A percentile compares a stretch with the other conserved stretches of the same genome.
Evolutionary conservation across 2,888 invertebrate genomes (phyloP).

Genomic region (Diarsia dahlii): DNA sequence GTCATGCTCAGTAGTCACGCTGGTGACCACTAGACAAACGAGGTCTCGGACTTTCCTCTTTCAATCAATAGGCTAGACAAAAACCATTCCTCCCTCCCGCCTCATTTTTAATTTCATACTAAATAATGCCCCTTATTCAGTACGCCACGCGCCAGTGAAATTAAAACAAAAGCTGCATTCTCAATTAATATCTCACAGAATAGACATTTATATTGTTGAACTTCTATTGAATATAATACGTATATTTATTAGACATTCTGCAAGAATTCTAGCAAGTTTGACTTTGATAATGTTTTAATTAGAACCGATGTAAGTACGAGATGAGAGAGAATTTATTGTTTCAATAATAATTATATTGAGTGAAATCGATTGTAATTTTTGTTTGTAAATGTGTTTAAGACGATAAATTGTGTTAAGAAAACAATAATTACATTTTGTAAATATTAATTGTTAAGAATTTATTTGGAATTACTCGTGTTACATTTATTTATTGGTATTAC

Average conservation of each 20-base stretch:
- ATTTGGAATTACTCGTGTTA: background rate
- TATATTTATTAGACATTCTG: constrained; percentile 16
- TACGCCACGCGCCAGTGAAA: background rate
- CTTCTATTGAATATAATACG: constrained; percentile 3
- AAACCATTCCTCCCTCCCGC: too few species aligned
- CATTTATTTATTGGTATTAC: background rate
- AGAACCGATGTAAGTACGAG: constrained; percentile 22
- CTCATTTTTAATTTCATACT: constrained; percentile 2
- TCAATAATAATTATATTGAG: constrained; percentile 9
- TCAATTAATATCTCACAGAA: constrained; percentile 21
- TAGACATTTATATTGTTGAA: constrained; percentile 7
- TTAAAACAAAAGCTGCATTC: constrained; percentile 35
- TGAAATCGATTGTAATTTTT: constrained; percentile 17
- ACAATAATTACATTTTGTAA: background rate
- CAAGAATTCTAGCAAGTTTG: background rate
- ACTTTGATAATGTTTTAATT: constrained; percentile 50
- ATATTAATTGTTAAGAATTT: background rate
- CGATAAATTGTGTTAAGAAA: background rate
- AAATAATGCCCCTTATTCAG: constrained; percentile 12
- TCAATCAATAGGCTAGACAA: too few species aligned
- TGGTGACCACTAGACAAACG: too few species aligned
- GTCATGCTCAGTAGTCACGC: too few species aligned
- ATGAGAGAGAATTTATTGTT: constrained; percentile 27
- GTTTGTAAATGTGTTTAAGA: background rate
- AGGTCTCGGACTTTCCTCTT: too few species aligned